Base-by-base conservation (phyloP, 2,888 invertebrate genomes). In the Eristalis intricaria region DNA sequence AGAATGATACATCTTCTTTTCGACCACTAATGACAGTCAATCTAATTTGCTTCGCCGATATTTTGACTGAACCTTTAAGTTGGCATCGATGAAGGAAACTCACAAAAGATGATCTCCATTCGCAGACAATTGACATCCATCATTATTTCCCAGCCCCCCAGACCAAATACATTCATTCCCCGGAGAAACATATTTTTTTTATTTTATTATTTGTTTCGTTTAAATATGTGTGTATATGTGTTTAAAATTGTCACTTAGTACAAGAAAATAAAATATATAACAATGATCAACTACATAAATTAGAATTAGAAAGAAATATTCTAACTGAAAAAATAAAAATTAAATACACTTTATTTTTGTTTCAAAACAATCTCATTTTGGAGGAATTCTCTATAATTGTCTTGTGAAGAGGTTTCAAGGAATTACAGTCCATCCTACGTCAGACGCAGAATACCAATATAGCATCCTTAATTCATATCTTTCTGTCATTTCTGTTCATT, bases 141-240 rank as follows among this genome's bases (percentile, higher is more conserved):
- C n/a, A 4, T 38, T 11, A 11, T 38, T 38, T 19, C 1, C 19
- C n/a, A 19, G n/a, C n/a, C 19, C 50, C 35, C 35, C 23, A 38
- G 60, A 22, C 26, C 35, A 50, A 7, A 89, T 90, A 88, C 90
- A 89, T 91, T 91, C 91, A 83, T 90, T 88, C 92, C 91, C 92
- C 92, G 92, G 92, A 92, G 92, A 92, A 92, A 91, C 91, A 90
- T 91, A 91, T 91, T 91, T 89, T 90, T 75, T 84, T 73, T 70
- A 83, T 89, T 87, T 90, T 22, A 82, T 23, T 60, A 23, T 76
- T 89, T 63, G 88, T 80, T 90, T 90, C 38, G 38, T 86, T 32
- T 88, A 64, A 76, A 69, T 91, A 89, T 91, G 89, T 91, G 90
- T 92, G 90, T 91, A 89, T 91, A 90, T 90, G 71, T 84, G 79